Evolutionary conservation across 2,888 invertebrate genomes (phyloP).

Genomic region (Parnassius orleans): DNA sequence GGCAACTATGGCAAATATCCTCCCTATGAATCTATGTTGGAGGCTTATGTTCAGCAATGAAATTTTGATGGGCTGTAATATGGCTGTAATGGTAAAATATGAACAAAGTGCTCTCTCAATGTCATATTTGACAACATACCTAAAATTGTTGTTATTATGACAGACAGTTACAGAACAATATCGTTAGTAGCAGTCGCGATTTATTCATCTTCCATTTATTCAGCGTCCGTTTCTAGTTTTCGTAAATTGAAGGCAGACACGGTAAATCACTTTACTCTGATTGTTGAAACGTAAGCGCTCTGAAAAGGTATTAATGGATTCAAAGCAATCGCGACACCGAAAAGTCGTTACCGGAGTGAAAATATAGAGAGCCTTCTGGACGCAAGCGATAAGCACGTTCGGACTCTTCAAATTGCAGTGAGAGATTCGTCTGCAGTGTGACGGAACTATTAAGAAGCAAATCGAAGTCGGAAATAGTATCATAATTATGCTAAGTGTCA

Average conservation of each 20-base stretch:
- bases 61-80: too few relatives aligned
- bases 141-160: too few relatives aligned
- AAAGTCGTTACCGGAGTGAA: constrained; percentile 35
- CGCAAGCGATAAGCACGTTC: constrained; percentile 39
- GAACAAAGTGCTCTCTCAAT: too few relatives aligned
- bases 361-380: constrained; percentile 34
- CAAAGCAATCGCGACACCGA: constrained; percentile 33
- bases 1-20: too few relatives aligned
- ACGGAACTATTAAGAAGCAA: constrained; percentile 1
- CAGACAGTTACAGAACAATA: too few relatives aligned
- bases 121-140: too few relatives aligned
- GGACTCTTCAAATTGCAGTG: constrained; percentile 21
- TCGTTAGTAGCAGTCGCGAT: constrained; percentile 3
- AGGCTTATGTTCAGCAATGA: too few relatives aligned
- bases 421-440: constrained; percentile 5
- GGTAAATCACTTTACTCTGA: constrained; percentile 14
- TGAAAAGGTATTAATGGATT: constrained; percentile 33
- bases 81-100: too few relatives aligned
- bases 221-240: constrained; percentile 8
- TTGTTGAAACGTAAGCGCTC: constrained; percentile 24
- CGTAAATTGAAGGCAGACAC: constrained; percentile 7
- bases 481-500: too few relatives aligned
- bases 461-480: constrained; percentile 1
- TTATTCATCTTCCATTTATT: constrained; percentile 9
- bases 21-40: too few relatives aligned